Evolutionary conservation across 2,797 vertebrate genomes (phyloP).

Genomic region (Anolis apletophallus): DNA sequence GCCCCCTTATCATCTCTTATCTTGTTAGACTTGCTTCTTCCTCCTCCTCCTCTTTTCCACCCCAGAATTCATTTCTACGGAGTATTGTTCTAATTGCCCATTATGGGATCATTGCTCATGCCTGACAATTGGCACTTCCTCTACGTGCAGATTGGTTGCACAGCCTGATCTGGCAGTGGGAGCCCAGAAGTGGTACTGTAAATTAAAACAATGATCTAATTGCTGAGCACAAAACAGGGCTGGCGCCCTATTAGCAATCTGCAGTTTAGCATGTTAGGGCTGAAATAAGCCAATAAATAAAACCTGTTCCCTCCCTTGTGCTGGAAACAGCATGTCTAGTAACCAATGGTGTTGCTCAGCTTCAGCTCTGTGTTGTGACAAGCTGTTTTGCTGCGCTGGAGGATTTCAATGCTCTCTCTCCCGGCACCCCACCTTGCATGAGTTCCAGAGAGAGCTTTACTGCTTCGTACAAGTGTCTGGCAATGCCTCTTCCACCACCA

Average conservation of each 20-base stretch:
- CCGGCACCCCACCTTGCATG: background rate
- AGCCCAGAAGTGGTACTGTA: conserved; percentile 51
- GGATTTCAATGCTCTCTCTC: accelerated
- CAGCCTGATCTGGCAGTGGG: conserved; percentile 39
- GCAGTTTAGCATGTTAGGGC: conserved; percentile 49
- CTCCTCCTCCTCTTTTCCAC: conserved; percentile 8
- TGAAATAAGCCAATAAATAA: conserved; percentile 58
- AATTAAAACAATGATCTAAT: conserved; percentile 42
- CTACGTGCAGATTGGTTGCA: background rate
- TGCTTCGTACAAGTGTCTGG: conserved; percentile 11
- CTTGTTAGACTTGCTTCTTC: conserved; percentile 34
- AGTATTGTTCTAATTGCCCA: conserved; percentile 63
- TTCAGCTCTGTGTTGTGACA: background rate
- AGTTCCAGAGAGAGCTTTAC: background rate
- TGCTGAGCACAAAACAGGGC: conserved; percentile 5
- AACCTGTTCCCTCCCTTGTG: conserved; percentile 49
- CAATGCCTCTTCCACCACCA: background rate
- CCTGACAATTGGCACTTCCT: conserved; percentile 43
- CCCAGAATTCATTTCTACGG: conserved; percentile 48
- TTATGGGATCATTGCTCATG: conserved; percentile 43
- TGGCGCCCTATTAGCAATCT: conserved; percentile 49
- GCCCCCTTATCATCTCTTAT: conserved; percentile 23
- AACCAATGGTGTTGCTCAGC: conserved; percentile 12
- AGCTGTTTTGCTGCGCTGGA: conserved; percentile 11
- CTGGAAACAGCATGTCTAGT: conserved; percentile 21